Percentiles rank a stretch among this genome's conserved stretches.
phyloP scores from a whole-genome alignment of 2,888 invertebrate species.

The Achlya flavicornis region DNA sequence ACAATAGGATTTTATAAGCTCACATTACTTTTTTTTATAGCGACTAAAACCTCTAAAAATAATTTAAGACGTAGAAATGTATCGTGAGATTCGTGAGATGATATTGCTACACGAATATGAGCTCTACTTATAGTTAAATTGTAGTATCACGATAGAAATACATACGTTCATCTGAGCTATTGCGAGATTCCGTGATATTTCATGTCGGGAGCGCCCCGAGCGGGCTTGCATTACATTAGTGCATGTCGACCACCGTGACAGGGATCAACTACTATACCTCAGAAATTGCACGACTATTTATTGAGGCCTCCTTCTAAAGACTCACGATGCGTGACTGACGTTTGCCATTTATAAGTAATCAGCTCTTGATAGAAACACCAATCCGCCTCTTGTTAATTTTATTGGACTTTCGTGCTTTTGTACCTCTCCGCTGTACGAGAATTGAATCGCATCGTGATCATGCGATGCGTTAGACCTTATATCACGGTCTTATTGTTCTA shows the following conservation, averaged over 20 bases:
- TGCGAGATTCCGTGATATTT: slow-evolving; percentile 69
- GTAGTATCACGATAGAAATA: slow-evolving; percentile 39
- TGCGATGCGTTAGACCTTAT: slow-evolving; percentile 1
- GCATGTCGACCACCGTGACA: slow-evolving; percentile 67
- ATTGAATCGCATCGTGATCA: slow-evolving; percentile 8
- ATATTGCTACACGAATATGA: slow-evolving; percentile 14
- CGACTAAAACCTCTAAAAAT: not conserved
- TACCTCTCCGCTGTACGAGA: slow-evolving; percentile 1
- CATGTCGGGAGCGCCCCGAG: slow-evolving; percentile 71
- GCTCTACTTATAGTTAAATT: slow-evolving; percentile 30
- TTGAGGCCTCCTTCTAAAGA: slow-evolving; percentile 52
- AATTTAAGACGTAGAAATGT: not conserved
- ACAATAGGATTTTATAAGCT: no score
- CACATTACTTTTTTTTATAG: no score
- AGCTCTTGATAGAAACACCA: slow-evolving; percentile 48
- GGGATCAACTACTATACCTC: slow-evolving; percentile 48
- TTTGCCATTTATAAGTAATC: slow-evolving; percentile 57
- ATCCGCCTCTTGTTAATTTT: slow-evolving; percentile 30
- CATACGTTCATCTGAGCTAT: slow-evolving; percentile 60
- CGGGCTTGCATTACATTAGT: slow-evolving; percentile 68
- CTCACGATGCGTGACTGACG: slow-evolving; percentile 53
- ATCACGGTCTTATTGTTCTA: slow-evolving; percentile 10
- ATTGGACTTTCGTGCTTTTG: slow-evolving; percentile 13
- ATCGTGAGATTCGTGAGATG: slow-evolving; percentile 12
- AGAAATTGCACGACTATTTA: slow-evolving; percentile 58